Conservation (phyloP, 2,888 invertebrate genomes). For the Baronia brevicornis region DNA sequence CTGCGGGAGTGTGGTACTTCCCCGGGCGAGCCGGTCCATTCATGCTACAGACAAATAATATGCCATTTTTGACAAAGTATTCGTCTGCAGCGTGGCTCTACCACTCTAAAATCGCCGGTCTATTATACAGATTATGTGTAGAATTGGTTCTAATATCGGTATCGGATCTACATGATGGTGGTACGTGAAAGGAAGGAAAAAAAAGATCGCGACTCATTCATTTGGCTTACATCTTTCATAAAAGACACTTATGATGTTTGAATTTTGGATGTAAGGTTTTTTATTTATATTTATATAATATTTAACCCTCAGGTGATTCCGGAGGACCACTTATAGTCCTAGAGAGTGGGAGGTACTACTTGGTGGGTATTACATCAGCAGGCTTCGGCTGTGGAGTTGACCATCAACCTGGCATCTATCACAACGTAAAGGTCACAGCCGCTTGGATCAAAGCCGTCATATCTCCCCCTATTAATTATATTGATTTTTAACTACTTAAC, state of each 20-base stretch:
- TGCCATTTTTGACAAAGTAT: too few relatives aligned
- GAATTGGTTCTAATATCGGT: too few relatives aligned
- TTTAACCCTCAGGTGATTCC: conserved; percentile 78
- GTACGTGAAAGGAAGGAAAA: too few relatives aligned
- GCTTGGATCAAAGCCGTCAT: conserved; percentile 80
- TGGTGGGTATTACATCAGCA: conserved; percentile 89
- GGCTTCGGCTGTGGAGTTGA: conserved; percentile 91
- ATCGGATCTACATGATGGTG: too few relatives aligned
- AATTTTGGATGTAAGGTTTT: conserved; percentile 1
- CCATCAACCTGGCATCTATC: conserved; percentile 91
- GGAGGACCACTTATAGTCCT: conserved; percentile 86
- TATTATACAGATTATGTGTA: too few relatives aligned
- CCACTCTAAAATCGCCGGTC: too few relatives aligned
- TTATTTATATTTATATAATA: neutral
- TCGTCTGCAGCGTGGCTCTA: too few relatives aligned
- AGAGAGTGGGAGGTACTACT: conserved; percentile 82
- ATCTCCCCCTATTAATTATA: conserved; percentile 37
- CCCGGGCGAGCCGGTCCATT: too few relatives aligned
- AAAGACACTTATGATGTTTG: neutral
- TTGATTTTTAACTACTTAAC: conserved; percentile 50
- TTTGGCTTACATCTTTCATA: neutral
- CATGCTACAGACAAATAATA: too few relatives aligned
- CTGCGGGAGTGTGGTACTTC: too few relatives aligned
- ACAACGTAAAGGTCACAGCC: conserved; percentile 83
- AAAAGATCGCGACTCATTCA: neutral